Conservation (phyloP, 2,888 invertebrate genomes). For the Amiota mariae region DNA sequence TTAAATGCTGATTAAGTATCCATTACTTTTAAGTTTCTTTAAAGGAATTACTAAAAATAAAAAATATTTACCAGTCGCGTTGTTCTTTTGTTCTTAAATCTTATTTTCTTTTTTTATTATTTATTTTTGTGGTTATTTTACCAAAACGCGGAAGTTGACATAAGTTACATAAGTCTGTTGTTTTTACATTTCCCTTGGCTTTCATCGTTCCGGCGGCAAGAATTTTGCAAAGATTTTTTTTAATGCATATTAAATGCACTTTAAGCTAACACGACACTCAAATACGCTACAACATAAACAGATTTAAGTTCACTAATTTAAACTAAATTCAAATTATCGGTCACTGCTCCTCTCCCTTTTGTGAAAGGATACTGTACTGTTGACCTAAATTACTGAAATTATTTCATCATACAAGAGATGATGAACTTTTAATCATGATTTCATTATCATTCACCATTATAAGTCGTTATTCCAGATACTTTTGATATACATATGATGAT, state of each 20-base stretch:
- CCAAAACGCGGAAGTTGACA: slow-evolving; percentile 18
- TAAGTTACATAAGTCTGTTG: not conserved
- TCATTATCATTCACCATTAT: no score
- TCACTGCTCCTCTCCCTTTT: no score
- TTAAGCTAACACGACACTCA: slow-evolving; percentile 57
- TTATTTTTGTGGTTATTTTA: not conserved
- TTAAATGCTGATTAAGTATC: no score
- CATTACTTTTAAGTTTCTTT: no score
- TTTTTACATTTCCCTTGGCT: no score
- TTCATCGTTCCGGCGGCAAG: not conserved
- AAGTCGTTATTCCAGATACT: slow-evolving; percentile 46
- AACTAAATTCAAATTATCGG: no score
- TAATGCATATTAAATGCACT: not conserved
- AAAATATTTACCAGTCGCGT: not conserved
- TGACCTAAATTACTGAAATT: not conserved
- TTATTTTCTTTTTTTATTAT: not conserved
- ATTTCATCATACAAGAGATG: no score
- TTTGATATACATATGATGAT: slow-evolving; percentile 22
- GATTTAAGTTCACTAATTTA: no score
- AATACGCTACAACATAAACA: slow-evolving; percentile 56
- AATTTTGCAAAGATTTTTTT: not conserved
- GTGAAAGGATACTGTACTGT: not conserved
- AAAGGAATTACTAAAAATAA: slow-evolving; percentile 6
- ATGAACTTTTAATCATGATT: no score
- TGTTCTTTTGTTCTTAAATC: slow-evolving; percentile 16